Conservation (phyloP, 2,888 invertebrate genomes). For the Rhynchonema sp. region DNA sequence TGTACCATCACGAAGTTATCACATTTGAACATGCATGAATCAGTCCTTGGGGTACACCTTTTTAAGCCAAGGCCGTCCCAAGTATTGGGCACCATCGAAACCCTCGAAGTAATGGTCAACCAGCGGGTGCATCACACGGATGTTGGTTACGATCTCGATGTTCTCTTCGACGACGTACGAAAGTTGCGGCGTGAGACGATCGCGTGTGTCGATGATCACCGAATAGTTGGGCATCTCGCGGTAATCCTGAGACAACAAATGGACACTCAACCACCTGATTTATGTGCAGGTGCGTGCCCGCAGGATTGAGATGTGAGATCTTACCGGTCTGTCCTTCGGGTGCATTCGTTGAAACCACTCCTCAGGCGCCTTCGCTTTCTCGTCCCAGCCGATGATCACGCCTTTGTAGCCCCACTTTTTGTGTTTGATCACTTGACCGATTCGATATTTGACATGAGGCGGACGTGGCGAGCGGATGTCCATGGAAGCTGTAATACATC, state of each 20-base stretch:
- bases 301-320: too few species aligned
- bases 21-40: background rate
- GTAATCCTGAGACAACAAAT: conserved; percentile 26
- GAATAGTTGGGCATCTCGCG: conserved; percentile 35
- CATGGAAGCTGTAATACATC: conserved; percentile 30
- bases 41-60: conserved; percentile 29
- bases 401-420: conserved; percentile 33
- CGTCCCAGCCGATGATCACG: conserved; percentile 40
- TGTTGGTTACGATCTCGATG: conserved; percentile 24
- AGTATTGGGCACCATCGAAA: conserved; percentile 29
- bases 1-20: background rate
- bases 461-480: conserved; percentile 29
- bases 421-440: conserved; percentile 36
- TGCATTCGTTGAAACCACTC: conserved; percentile 32
- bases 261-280: too few species aligned
- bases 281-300: too few species aligned
- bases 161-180: conserved; percentile 33
- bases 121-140: conserved; percentile 29
- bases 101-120: conserved; percentile 31
- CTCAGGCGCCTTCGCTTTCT: conserved; percentile 34
- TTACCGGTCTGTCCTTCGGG: conserved; percentile 23
- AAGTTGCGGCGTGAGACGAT: conserved; percentile 31
- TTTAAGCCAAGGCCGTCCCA: conserved; percentile 27
- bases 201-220: conserved; percentile 36
- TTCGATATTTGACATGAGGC: conserved; percentile 28